Conservation (phyloP, 35 echinoderm and acorn worm species). For the Amphiura filiformis region DNA sequence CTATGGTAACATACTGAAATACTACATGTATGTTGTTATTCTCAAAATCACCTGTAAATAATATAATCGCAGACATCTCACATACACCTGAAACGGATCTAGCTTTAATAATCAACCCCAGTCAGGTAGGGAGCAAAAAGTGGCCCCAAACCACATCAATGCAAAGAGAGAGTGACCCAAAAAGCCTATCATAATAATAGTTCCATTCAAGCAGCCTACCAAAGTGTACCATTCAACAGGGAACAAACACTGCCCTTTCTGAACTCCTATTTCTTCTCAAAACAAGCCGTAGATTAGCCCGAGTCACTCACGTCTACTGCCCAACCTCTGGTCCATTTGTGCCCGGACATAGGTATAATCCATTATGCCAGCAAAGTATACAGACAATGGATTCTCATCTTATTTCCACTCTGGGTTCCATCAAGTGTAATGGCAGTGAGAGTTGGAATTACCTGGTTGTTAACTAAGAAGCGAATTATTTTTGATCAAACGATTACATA, state of each 20-base stretch:
- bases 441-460: slow-evolving; percentile 1
- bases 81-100: background rate
- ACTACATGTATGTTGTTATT: background rate
- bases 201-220: background rate
- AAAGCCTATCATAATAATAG: background rate
- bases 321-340: background rate
- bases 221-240: background rate
- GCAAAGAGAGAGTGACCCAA: background rate
- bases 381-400: too few relatives aligned
- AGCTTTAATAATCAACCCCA: too few relatives aligned
- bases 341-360: background rate
- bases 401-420: background rate
- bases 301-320: background rate
- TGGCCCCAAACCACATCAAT: background rate
- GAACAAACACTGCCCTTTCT: background rate
- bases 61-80: background rate
- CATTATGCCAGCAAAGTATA: too few relatives aligned
- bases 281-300: background rate
- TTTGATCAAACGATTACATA: background rate
- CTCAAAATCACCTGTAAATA: background rate
- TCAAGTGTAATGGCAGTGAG: background rate
- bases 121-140: background rate
- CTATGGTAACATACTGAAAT: background rate
- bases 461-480: background rate
- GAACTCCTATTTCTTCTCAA: background rate